Evolutionary conservation across 2,797 vertebrate species (phyloP).

Genomic region (Amphiprion clarkii): DNA sequence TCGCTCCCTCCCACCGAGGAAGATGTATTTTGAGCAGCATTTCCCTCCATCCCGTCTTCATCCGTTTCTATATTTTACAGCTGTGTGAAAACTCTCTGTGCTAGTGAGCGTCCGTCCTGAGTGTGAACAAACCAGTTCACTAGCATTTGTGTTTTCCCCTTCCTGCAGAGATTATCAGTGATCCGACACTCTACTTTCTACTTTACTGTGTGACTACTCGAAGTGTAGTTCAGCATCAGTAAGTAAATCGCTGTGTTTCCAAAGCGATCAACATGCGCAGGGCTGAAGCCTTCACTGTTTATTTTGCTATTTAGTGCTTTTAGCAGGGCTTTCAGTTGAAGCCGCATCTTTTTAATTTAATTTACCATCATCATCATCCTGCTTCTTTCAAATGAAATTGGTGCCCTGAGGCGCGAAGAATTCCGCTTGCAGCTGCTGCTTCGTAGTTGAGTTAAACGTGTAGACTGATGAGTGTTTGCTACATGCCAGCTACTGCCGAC

Average conservation of each 20-base stretch:
- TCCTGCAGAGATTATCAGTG: not conserved
- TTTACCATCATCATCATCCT: not conserved
- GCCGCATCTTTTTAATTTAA: constrained; percentile 18
- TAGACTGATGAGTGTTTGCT: constrained; percentile 17
- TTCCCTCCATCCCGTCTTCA: not conserved
- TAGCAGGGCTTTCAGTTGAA: constrained; percentile 42
- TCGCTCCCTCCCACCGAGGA: too few species aligned
- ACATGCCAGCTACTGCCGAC: constrained; percentile 14
- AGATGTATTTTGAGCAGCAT: constrained; percentile 12
- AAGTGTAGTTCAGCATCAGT: constrained; percentile 13
- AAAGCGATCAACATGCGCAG: not conserved
- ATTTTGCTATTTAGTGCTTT: constrained; percentile 54
- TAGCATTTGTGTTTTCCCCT: constrained; percentile 25
- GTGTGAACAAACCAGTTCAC: constrained; percentile 38
- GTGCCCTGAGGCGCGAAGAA: too few species aligned
- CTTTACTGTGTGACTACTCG: constrained; percentile 5
- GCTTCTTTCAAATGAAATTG: too few species aligned
- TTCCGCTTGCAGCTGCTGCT: constrained; percentile 28
- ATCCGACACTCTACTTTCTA: constrained; percentile 9
- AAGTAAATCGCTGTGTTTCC: constrained; percentile 49
- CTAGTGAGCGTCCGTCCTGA: constrained; percentile 68
- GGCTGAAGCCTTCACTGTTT: constrained; percentile 18
- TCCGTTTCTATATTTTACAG: constrained; percentile 15
- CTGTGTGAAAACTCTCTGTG: constrained; percentile 8
- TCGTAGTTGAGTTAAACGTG: constrained; percentile 2